Evolutionary conservation across 2,113 vertebrate species (phyloP).

Genomic region (Mormoops blainvillei): DNA sequence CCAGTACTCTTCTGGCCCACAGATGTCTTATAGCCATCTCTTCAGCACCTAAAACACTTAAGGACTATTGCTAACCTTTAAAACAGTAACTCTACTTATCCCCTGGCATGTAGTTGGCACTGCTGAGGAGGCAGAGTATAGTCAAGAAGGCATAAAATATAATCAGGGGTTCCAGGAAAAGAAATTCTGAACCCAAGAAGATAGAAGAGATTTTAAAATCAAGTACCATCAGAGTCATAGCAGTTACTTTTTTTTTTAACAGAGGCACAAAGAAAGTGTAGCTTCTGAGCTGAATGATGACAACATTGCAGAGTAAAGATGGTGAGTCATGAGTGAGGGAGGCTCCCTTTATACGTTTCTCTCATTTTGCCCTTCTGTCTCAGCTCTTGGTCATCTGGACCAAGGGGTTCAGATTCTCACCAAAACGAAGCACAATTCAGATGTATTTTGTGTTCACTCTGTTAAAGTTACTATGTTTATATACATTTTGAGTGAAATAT

Average conservation of each 20-base stretch:
- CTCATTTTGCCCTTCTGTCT: neutral
- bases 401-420: neutral
- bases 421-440: neutral
- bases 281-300: slow-evolving; percentile 52
- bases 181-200: neutral
- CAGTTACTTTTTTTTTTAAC: slow-evolving; percentile 29
- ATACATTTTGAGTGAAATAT: slow-evolving; percentile 3
- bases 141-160: slow-evolving; percentile 4
- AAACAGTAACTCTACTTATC: neutral
- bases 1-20: neutral
- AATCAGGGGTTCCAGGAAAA: neutral
- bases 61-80: neutral
- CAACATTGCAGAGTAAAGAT: slow-evolving; percentile 31
- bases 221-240: neutral
- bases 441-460: neutral
- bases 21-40: neutral
- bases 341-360: neutral
- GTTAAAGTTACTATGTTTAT: neutral
- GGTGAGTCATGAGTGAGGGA: slow-evolving; percentile 50
- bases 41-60: neutral
- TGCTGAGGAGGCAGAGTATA: neutral
- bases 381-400: neutral
- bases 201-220: neutral
- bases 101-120: neutral
- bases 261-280: slow-evolving; percentile 31